phyloP scores from a whole-genome alignment of 2,888 invertebrate species.

The Pelosia muscerda region DNA sequence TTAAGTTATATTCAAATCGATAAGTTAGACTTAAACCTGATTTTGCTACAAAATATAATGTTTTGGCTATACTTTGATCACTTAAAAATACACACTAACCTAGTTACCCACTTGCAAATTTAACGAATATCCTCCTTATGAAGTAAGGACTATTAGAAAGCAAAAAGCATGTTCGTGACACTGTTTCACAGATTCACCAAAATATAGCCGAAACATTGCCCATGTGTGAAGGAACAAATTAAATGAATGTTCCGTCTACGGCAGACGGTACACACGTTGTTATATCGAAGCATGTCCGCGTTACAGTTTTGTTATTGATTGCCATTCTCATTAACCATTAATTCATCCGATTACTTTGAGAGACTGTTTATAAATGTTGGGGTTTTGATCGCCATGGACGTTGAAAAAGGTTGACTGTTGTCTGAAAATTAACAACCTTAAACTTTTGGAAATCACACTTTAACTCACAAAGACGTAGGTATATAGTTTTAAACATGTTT shows the following conservation, averaged over 20 bases:
- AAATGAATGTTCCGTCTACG: slow-evolving; percentile 32
- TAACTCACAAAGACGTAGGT: neutral
- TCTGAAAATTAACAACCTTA: slow-evolving; percentile 10
- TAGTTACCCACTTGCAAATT: neutral
- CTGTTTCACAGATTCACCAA: slow-evolving; percentile 34
- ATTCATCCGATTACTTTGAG: slow-evolving; percentile 41
- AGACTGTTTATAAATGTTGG: slow-evolving; percentile 25
- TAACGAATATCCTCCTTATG: neutral
- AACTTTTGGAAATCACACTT: neutral
- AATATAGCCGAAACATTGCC: slow-evolving; percentile 30
- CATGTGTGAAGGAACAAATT: slow-evolving; percentile 20
- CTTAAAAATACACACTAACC: slow-evolving; percentile 10
- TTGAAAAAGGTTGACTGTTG: slow-evolving; percentile 18
- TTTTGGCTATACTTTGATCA: slow-evolving; percentile 28
- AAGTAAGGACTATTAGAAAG: neutral
- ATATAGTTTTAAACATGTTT: neutral
- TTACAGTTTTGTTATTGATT: slow-evolving; percentile 53
- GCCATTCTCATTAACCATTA: slow-evolving; percentile 46
- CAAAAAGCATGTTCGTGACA: slow-evolving; percentile 37
- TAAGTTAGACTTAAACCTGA: slow-evolving; percentile 14
- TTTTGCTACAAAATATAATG: slow-evolving; percentile 19
- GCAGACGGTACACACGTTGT: slow-evolving; percentile 39
- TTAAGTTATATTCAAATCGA: neutral
- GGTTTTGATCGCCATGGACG: slow-evolving; percentile 36
- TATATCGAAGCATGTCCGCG: slow-evolving; percentile 57